Percentiles rank a stretch among this genome's conserved stretches.
Conservation (phyloP, 2,113 vertebrate species). For the Pelmatolapia mariae region DNA sequence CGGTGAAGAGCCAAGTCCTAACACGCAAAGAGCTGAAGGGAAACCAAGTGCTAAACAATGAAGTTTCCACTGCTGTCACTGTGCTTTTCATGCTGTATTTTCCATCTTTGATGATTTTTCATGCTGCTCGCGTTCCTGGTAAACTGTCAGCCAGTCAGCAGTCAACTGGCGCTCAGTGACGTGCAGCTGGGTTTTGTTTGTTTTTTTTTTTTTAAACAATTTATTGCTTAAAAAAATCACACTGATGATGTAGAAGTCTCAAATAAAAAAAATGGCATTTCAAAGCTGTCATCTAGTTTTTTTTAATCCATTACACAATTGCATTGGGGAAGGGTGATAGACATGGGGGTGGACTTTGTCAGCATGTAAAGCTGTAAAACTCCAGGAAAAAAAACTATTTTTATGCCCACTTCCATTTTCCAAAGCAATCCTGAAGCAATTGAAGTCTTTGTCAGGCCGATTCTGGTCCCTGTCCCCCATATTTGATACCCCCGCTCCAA, state of each 20-base stretch:
- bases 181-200: neutral
- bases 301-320: neutral
- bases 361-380: too few species aligned
- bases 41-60: neutral
- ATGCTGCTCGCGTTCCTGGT: neutral
- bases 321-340: neutral
- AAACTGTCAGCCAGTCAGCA: neutral
- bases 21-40: neutral
- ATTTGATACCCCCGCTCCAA: neutral
- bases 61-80: neutral
- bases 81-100: neutral
- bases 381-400: too few species aligned
- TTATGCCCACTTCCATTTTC: neutral
- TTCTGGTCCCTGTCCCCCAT: neutral
- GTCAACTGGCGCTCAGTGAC: neutral
- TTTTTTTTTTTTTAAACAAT: neutral
- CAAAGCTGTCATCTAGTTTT: neutral
- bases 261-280: neutral
- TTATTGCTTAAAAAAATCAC: neutral
- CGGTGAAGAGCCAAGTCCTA: neutral
- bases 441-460: neutral
- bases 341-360: fast-evolving
- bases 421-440: neutral
- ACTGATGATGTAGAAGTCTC: neutral
- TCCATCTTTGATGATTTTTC: neutral